These are phyloP conservation scores for Syrphus vitripennis DNA, from an alignment of 2,888 invertebrate genomes.

Conservation along the genomic window DNA sequence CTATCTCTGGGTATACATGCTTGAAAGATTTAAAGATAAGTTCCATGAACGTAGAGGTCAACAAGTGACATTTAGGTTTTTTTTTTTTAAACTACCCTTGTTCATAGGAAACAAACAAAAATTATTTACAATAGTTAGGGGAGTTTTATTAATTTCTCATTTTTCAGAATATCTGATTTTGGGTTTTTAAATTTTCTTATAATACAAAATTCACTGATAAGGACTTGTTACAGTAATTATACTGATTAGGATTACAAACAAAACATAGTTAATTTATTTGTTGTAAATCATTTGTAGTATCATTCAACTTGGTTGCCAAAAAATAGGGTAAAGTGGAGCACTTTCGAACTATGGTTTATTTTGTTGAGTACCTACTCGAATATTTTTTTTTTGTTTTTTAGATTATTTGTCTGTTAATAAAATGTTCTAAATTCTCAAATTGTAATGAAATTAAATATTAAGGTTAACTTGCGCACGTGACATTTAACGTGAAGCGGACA, in stretches of 20 bases:
- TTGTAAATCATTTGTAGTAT: neutral
- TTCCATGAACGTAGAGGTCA: slow-evolving; percentile 11
- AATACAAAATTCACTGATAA: neutral
- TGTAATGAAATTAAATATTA: too few relatives aligned
- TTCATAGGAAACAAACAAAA: neutral
- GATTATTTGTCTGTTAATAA: too few relatives aligned
- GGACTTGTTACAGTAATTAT: neutral
- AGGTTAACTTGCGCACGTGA: too few relatives aligned
- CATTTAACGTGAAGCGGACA: too few relatives aligned
- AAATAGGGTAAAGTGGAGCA: neutral
- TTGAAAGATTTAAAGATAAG: neutral
- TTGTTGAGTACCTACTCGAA: too few relatives aligned
- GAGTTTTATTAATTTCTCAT: neutral
- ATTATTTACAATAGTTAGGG: neutral
- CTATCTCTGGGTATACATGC: neutral
- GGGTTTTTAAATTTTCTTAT: too few relatives aligned
- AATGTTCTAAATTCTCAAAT: too few relatives aligned
- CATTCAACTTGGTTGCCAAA: neutral
- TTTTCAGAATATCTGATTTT: neutral
- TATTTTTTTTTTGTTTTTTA: too few relatives aligned
- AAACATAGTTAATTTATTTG: neutral
- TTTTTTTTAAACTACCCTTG: neutral
- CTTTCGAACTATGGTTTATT: neutral
- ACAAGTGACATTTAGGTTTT: slow-evolving; percentile 14
- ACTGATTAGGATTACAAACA: neutral